Percentiles rank a stretch among this genome's conserved stretches.
Conservation (phyloP, 2,888 invertebrate genomes). For the Nyleta sp. region DNA sequence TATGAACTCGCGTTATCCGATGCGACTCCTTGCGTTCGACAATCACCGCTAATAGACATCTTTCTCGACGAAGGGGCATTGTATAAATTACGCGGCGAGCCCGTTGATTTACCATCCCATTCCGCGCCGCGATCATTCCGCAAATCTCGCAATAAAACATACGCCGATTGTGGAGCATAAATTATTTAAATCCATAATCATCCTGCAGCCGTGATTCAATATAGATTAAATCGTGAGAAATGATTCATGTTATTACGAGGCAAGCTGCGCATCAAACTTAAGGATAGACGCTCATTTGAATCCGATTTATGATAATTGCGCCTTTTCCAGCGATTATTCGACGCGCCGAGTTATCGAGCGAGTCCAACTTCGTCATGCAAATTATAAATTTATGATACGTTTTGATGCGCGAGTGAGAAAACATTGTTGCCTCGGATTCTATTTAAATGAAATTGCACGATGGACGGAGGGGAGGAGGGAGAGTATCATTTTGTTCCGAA, state of each 20-base stretch:
- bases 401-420: constrained; percentile 7
- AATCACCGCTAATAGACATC: constrained; percentile 12
- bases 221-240: constrained; percentile 40
- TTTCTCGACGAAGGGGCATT: constrained; percentile 1
- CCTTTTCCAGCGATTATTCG: constrained; percentile 5
- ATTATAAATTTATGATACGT: constrained; percentile 12
- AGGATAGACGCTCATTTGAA: not conserved
- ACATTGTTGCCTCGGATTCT: constrained; percentile 13
- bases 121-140: constrained; percentile 8
- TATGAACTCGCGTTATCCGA: constrained; percentile 13
- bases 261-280: not conserved
- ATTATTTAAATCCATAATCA: constrained; percentile 33
- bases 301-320: constrained; percentile 39
- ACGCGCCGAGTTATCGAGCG: not conserved
- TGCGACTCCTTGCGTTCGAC: constrained; percentile 4
- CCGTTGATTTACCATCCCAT: constrained; percentile 12
- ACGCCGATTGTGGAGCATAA: constrained; percentile 6
- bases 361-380: constrained; percentile 11
- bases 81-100: constrained; percentile 5
- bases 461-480: too few species aligned
- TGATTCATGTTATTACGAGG: constrained; percentile 31
- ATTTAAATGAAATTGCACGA: constrained; percentile 6
- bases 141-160: constrained; percentile 30
- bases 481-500: constrained; percentile 7
- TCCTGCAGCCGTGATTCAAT: constrained; percentile 34